A percentile compares a stretch with the other conserved stretches of the same genome.
phyloP scores from a whole-genome alignment of 1,140 invertebrate genomes.

The Heliconius congener region DNA sequence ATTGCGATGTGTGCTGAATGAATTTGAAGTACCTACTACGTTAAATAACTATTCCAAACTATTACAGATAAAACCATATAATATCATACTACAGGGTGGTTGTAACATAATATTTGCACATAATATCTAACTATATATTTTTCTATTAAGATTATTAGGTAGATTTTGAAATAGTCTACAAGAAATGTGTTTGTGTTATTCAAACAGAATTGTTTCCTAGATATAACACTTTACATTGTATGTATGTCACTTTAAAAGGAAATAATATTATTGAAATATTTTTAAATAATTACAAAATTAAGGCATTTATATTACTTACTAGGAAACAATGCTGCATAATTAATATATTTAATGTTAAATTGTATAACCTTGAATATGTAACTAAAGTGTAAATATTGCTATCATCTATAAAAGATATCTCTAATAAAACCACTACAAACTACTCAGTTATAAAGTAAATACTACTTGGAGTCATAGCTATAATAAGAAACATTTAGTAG shows the following conservation, averaged over 20 bases:
- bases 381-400: not conserved
- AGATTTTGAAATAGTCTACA: not conserved
- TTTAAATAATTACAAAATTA: not conserved
- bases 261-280: too few relatives aligned
- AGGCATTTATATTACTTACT: not conserved
- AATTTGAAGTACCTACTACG: not conserved
- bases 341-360: not conserved
- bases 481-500: not conserved
- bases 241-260: too few relatives aligned
- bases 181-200: not conserved
- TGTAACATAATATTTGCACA: not conserved
- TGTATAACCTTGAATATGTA: not conserved
- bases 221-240: too few relatives aligned
- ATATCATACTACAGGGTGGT: not conserved
- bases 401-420: not conserved
- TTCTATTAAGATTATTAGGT: not conserved
- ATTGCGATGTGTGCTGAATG: not conserved
- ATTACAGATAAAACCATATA: not conserved
- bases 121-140: not conserved
- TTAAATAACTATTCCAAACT: not conserved
- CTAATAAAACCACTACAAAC: not conserved
- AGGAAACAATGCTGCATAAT: not conserved
- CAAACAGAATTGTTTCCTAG: not conserved
- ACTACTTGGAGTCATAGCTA: constrained; percentile 4
- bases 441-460: not conserved